A percentile compares a stretch with the other conserved stretches of the same genome.
phyloP scores from a whole-genome alignment of 2,113 vertebrate species.

The Thryonomys swinderianus region DNA sequence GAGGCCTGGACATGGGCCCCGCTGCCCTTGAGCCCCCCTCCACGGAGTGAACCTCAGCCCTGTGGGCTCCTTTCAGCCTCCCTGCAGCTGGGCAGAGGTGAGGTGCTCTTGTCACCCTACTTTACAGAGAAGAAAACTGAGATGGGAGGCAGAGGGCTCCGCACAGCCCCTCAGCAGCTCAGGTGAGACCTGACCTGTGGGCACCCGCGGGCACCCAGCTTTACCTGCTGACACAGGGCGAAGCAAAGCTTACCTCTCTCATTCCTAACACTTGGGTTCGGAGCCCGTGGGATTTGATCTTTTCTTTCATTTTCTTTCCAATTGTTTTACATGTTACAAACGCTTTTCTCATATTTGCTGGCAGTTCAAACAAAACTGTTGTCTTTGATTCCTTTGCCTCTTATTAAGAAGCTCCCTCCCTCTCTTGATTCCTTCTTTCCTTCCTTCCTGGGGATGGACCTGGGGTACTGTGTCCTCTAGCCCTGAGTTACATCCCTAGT shows the following conservation, averaged over 20 bases:
- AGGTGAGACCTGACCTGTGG: background rate
- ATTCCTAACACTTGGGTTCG: background rate
- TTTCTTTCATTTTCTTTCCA: background rate
- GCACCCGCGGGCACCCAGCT: too few relatives aligned
- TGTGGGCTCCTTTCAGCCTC: too few relatives aligned
- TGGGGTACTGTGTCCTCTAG: background rate
- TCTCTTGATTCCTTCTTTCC: background rate
- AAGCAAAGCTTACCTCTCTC: background rate
- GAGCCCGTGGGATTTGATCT: background rate
- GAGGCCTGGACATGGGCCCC: too few relatives aligned
- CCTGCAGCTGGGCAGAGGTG: fast-evolving
- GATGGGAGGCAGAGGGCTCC: fast-evolving
- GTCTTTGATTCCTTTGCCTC: background rate
- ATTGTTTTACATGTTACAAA: background rate
- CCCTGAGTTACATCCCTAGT: background rate
- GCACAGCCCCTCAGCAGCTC: background rate
- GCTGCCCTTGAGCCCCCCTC: background rate
- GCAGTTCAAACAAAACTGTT: background rate
- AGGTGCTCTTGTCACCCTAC: background rate
- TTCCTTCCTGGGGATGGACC: background rate
- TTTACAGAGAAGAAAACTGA: background rate
- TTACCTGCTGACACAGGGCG: background rate
- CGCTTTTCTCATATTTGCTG: background rate
- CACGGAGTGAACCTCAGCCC: background rate
- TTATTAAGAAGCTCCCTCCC: background rate